phyloP scores from a whole-genome alignment of 2,888 invertebrate species.

The Barypeithes pellucidus region DNA sequence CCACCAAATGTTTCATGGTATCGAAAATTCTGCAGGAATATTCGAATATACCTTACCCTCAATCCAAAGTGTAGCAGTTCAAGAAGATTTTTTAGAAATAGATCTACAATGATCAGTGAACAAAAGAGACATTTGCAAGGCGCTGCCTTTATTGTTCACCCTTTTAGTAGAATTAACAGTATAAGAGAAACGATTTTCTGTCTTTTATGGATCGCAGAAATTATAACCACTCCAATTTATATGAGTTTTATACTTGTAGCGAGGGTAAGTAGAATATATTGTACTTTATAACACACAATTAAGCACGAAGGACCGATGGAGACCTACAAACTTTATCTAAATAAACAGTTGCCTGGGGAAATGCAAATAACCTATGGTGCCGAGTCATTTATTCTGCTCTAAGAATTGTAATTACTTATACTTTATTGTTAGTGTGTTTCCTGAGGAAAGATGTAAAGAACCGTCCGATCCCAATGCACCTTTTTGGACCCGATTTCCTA shows the following conservation, averaged over 20 bases:
- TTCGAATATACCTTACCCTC: constrained; percentile 42
- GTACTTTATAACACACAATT: no score
- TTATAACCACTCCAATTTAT: constrained; percentile 45
- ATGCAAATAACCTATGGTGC: no score
- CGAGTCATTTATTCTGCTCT: no score
- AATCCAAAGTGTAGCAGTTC: constrained; percentile 43
- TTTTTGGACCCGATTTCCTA: no score
- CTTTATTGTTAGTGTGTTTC: no score
- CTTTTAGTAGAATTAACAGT: constrained; percentile 56
- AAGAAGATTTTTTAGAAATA: constrained; percentile 54
- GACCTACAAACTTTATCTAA: no score
- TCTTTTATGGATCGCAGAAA: constrained; percentile 53
- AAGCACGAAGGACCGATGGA: no score
- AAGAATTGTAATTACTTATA: no score
- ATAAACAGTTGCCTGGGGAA: no score
- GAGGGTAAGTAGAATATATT: constrained; percentile 39
- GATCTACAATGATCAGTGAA: constrained; percentile 54
- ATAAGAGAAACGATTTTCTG: constrained; percentile 48
- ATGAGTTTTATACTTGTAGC: constrained; percentile 48
- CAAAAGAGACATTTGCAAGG: constrained; percentile 53
- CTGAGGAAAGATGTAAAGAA: no score
- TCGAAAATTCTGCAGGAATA: constrained; percentile 31
- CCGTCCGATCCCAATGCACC: no score
- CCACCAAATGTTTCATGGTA: constrained; percentile 48
- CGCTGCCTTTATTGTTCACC: constrained; percentile 57